A percentile compares a stretch with the other conserved stretches of the same genome.
phyloP scores from a whole-genome alignment of 2,797 vertebrate species.

The Lagodon rhomboides region DNA sequence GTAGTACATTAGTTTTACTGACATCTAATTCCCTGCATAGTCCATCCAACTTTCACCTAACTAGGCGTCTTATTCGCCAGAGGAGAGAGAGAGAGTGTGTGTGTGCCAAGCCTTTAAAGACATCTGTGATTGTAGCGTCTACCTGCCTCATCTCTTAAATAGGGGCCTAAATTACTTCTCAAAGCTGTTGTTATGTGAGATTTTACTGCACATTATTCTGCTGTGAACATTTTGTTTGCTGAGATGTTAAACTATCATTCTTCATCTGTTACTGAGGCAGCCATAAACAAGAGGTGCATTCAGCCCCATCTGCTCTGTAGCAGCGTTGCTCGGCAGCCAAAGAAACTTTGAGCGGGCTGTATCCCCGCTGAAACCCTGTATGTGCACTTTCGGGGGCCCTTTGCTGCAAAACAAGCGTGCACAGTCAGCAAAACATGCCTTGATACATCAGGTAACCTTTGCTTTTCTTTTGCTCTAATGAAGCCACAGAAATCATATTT shows the following conservation, averaged over 20 bases:
- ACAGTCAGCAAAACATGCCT: conserved; percentile 43
- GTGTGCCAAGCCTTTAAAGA: neutral
- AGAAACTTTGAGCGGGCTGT: conserved; percentile 9
- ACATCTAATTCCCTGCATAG: neutral
- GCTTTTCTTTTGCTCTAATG: conserved; percentile 1
- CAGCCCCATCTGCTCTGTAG: conserved; percentile 35
- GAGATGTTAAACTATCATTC: conserved; percentile 19
- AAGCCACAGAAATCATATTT: conserved; percentile 25
- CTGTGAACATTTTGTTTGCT: conserved; percentile 31
- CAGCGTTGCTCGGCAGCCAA: conserved; percentile 21
- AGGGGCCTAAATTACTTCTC: neutral
- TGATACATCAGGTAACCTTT: conserved; percentile 18
- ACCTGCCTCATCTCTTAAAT: conserved; percentile 10
- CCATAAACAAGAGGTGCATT: conserved; percentile 21
- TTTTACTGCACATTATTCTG: neutral
- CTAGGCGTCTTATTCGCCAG: neutral
- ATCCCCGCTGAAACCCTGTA: conserved; percentile 9
- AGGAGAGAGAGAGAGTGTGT: neutral
- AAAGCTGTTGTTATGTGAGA: conserved; percentile 10
- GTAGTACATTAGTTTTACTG: neutral
- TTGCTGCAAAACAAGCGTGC: conserved; percentile 22
- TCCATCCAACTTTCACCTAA: neutral
- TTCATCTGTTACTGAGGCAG: conserved; percentile 14
- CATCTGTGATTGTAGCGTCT: neutral
- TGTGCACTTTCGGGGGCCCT: conserved; percentile 23